Evolutionary conservation across 1,140 invertebrate genomes (phyloP).

Genomic region (Drosophila yakuba): DNA sequence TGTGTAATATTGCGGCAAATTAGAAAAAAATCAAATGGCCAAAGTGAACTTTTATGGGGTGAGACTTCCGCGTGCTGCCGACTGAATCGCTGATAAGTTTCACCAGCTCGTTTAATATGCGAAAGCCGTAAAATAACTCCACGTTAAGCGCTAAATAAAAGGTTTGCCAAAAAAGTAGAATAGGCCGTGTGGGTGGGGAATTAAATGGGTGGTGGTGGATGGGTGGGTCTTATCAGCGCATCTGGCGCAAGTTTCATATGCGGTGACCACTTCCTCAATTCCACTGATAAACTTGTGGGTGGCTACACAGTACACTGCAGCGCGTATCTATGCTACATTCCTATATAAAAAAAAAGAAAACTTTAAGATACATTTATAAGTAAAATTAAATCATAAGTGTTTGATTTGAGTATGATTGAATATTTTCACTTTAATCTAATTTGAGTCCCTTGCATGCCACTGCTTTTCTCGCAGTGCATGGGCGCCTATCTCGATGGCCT

Average conservation of each 20-base stretch:
- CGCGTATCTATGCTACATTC: background rate
- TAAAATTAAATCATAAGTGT: no score
- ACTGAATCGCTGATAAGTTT: conserved; percentile 53
- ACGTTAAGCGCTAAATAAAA: conserved; percentile 40
- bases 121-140: conserved; percentile 49
- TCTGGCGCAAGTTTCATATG: conserved; percentile 59
- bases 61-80: conserved; percentile 42
- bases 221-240: conserved; percentile 55
- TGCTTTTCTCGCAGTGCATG: conserved; percentile 25
- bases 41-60: background rate
- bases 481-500: conserved; percentile 59
- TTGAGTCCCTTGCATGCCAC: background rate
- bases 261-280: conserved; percentile 70
- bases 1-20: conserved; percentile 37
- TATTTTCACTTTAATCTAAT: background rate
- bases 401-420: no score
- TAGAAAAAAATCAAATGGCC: conserved; percentile 7
- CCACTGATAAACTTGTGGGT: conserved; percentile 76
- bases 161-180: conserved; percentile 47
- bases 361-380: conserved; percentile 42
- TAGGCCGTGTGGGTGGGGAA: conserved; percentile 3
- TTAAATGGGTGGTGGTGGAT: background rate
- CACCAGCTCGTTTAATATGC: conserved; percentile 41
- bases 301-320: conserved; percentile 29
- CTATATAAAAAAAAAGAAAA: conserved; percentile 7